These are phyloP conservation scores for Margaritifera margaritifera DNA, from an alignment of 2,888 invertebrate species.

Conservation along the genomic window DNA sequence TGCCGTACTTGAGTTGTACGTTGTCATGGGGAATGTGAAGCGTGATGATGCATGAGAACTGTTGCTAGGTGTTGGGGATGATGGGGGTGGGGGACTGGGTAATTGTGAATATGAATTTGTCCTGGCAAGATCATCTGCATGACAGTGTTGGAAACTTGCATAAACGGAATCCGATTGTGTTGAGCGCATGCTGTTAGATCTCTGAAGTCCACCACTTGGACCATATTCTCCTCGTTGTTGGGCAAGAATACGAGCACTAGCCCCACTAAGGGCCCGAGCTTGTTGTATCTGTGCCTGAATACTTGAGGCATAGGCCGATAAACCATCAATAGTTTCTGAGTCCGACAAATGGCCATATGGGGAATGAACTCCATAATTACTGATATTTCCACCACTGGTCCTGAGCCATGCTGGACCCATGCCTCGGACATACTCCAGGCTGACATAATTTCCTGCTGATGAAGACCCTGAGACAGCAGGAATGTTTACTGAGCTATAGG, in stretches of 20 bases:
- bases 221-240: slow-evolving; percentile 78
- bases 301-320: slow-evolving; percentile 72
- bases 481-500: slow-evolving; percentile 43
- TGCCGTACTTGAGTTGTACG: slow-evolving; percentile 37
- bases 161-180: slow-evolving; percentile 96
- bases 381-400: slow-evolving; percentile 54
- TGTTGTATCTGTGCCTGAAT: slow-evolving; percentile 80
- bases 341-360: slow-evolving; percentile 79
- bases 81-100: slow-evolving; percentile 52
- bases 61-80: slow-evolving; percentile 67
- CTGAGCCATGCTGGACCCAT: slow-evolving; percentile 58
- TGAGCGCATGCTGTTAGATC: slow-evolving; percentile 76
- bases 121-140: slow-evolving; percentile 50
- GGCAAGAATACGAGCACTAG: slow-evolving; percentile 74
- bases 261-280: slow-evolving; percentile 81
- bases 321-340: slow-evolving; percentile 86
- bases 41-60: slow-evolving; percentile 63
- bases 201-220: slow-evolving; percentile 74
- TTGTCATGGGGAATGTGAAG: slow-evolving; percentile 67
- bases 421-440: slow-evolving; percentile 51
- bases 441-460: slow-evolving; percentile 58
- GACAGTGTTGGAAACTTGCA: slow-evolving; percentile 77
- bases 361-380: slow-evolving; percentile 37
- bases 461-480: slow-evolving; percentile 20
- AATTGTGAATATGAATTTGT: slow-evolving; percentile 63